These are phyloP conservation scores for Maniola hyperantus DNA, from an alignment of 2,888 invertebrate species.

Conservation along the genomic window DNA sequence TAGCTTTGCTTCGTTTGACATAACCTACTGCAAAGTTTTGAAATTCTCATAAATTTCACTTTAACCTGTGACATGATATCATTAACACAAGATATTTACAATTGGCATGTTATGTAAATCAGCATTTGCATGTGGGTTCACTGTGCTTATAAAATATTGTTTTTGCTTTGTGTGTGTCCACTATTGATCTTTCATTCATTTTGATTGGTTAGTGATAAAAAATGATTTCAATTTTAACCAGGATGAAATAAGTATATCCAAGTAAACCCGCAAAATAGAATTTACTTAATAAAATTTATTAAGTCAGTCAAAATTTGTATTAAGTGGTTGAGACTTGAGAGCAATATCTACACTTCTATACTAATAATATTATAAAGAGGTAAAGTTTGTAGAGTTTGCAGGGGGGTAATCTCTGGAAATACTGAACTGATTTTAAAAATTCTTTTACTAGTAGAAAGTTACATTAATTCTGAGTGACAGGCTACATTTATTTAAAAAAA, in stretches of 20 bases:
- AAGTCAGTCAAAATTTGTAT: too few species aligned
- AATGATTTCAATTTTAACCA: neutral
- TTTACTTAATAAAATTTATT: too few species aligned
- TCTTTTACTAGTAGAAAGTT: too few species aligned
- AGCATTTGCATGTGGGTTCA: conserved; percentile 73
- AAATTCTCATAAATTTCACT: conserved; percentile 47
- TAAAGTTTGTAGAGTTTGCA: too few species aligned
- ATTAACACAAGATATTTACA: conserved; percentile 37
- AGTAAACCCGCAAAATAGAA: neutral
- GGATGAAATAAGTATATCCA: neutral
- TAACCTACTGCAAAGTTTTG: conserved; percentile 70
- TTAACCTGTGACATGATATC: conserved; percentile 41
- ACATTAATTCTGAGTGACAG: too few species aligned
- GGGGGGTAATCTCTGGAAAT: too few species aligned
- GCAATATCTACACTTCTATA: too few species aligned
- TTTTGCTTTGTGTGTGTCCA: conserved; percentile 50
- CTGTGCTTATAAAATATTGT: conserved; percentile 51
- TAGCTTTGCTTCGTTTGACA: conserved; percentile 78
- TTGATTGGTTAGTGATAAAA: neutral
- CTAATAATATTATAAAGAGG: too few species aligned
- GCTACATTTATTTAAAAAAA: too few species aligned
- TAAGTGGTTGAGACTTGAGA: too few species aligned
- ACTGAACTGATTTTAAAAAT: too few species aligned
- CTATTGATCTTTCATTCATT: conserved; percentile 19
- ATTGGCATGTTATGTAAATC: conserved; percentile 52